Evolutionary conservation across 2,113 vertebrate species (phyloP).

Genomic region (Agapornis roseicollis): DNA sequence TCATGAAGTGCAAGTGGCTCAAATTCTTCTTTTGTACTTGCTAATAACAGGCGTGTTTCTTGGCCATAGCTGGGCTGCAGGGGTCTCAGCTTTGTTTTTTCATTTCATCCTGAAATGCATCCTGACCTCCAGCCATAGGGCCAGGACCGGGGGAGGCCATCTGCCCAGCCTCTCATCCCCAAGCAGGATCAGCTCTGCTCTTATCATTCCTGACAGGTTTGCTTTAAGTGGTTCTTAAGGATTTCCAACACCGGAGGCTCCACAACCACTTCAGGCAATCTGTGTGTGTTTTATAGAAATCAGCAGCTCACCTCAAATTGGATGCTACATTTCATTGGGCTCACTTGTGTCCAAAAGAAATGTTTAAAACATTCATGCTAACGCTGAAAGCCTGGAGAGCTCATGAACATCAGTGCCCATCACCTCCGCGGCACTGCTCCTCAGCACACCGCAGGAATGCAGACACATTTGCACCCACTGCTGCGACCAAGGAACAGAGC

Average conservation of each 20-base stretch:
- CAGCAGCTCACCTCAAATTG: constrained; percentile 39
- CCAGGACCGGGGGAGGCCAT: constrained; percentile 13
- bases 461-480: not conserved
- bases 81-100: not conserved
- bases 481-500: rapidly evolving
- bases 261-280: constrained; percentile 19
- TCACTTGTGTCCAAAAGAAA: constrained; percentile 1
- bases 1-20: constrained; percentile 47
- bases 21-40: constrained; percentile 34
- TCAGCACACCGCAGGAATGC: not conserved
- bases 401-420: not conserved
- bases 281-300: constrained; percentile 29
- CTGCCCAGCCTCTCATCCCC: constrained; percentile 27
- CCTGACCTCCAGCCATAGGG: not conserved
- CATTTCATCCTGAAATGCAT: constrained; percentile 10
- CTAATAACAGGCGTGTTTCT: constrained; percentile 30
- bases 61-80: not conserved
- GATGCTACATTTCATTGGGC: constrained; percentile 55
- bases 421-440: not conserved
- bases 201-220: constrained; percentile 49
- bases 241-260: constrained; percentile 35
- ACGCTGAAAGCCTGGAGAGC: not conserved
- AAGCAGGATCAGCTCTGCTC: not conserved
- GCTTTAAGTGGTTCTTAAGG: constrained; percentile 37
- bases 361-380: not conserved